phyloP scores from a whole-genome alignment of 2,888 invertebrate genomes.

The Eristalis intricaria region DNA sequence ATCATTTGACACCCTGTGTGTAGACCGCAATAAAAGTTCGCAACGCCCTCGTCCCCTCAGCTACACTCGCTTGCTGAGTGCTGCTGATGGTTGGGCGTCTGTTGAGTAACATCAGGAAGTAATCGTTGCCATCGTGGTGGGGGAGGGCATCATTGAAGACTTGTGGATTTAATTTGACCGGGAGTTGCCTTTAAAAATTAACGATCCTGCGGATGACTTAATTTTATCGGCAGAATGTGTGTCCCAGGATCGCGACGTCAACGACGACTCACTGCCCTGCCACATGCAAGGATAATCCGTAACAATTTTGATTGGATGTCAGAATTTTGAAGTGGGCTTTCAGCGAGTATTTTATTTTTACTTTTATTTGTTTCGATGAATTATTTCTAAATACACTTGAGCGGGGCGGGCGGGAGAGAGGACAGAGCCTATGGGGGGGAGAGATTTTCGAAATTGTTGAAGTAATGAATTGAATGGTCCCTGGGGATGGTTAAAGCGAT shows the following conservation, averaged over 20 bases:
- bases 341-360: neutral
- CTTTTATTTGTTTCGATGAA: neutral
- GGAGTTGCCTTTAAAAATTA: slow-evolving; percentile 64
- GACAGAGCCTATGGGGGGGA: neutral
- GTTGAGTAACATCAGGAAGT: neutral
- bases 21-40: slow-evolving; percentile 52
- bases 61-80: neutral
- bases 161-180: slow-evolving; percentile 68
- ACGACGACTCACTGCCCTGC: no score
- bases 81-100: neutral
- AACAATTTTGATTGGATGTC: slow-evolving; percentile 47
- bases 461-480: slow-evolving; percentile 2
- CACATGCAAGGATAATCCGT: slow-evolving; percentile 32
- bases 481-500: slow-evolving; percentile 16
- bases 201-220: slow-evolving; percentile 66
- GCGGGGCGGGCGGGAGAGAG: no score
- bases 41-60: neutral
- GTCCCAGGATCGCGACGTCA: neutral
- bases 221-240: slow-evolving; percentile 44
- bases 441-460: neutral
- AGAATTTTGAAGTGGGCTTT: slow-evolving; percentile 32
- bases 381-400: neutral
- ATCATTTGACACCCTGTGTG: slow-evolving; percentile 66
- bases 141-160: slow-evolving; percentile 25
- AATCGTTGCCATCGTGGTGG: neutral